A percentile compares a stretch with the other conserved stretches of the same genome.
phyloP scores from a whole-genome alignment of 1,140 invertebrate genomes.

The Portunus trituberculatus region DNA sequence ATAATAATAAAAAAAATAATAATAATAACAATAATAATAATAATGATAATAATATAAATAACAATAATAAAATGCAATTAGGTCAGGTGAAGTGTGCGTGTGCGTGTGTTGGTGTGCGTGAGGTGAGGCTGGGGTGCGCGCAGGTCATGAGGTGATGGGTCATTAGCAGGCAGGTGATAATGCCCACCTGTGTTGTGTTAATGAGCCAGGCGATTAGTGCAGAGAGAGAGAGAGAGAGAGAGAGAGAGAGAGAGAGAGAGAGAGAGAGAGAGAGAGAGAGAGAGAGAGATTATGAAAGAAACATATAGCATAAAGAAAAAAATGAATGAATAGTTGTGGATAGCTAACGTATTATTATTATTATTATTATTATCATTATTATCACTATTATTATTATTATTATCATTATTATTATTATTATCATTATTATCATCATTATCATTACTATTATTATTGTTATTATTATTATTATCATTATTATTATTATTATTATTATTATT shows the following conservation, averaged over 20 bases:
- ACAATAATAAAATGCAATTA: neutral
- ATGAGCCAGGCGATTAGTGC: neutral
- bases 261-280: slow-evolving; percentile 20
- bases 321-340: too few relatives aligned
- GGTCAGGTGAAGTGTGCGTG: neutral
- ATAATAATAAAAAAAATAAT: neutral
- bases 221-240: neutral
- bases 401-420: too few relatives aligned
- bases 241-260: slow-evolving; percentile 10
- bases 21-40: neutral
- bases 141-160: neutral
- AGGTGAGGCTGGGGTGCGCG: neutral
- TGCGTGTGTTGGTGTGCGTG: neutral
- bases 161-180: neutral
- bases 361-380: too few relatives aligned
- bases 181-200: slow-evolving; percentile 9
- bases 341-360: too few relatives aligned
- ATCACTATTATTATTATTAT: too few relatives aligned
- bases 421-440: too few relatives aligned
- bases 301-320: too few relatives aligned
- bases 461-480: too few relatives aligned
- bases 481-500: too few relatives aligned
- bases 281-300: neutral
- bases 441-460: too few relatives aligned
- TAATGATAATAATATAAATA: neutral